Conservation (phyloP, 2,113 vertebrate genomes). For the Leucosticte australis region DNA sequence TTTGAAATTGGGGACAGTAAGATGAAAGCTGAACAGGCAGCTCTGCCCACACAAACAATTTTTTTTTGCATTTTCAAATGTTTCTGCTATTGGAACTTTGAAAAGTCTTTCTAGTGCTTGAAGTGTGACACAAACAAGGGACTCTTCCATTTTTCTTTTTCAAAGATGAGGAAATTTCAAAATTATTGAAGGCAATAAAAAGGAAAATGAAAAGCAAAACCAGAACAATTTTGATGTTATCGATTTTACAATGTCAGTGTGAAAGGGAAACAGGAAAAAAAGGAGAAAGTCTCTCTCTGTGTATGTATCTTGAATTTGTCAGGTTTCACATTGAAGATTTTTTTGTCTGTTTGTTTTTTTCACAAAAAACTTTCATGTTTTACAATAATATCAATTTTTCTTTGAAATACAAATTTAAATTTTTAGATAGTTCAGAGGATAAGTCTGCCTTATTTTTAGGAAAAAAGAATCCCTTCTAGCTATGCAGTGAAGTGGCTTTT, state of each 20-base stretch:
- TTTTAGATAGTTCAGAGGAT: background rate
- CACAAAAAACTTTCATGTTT: background rate
- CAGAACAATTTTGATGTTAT: background rate
- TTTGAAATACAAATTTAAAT: background rate
- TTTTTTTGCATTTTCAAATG: background rate
- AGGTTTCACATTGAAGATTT: background rate
- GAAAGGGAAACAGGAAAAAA: background rate
- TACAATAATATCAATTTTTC: background rate
- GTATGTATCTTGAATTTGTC: background rate
- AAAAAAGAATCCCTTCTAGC: background rate
- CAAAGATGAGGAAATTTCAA: background rate
- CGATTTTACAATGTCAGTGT: background rate
- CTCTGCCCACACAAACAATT: background rate
- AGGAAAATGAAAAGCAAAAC: background rate
- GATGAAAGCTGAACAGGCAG: conserved; percentile 1
- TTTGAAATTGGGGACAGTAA: background rate
- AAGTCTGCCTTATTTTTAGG: background rate
- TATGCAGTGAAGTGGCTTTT: background rate
- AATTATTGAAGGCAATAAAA: background rate
- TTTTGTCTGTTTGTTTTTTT: background rate
- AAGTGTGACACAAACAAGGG: background rate
- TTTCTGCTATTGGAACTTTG: background rate
- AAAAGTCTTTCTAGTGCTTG: background rate
- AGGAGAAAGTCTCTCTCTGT: background rate
- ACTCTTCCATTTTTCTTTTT: background rate